Percentiles rank a stretch among this genome's conserved stretches.
Conservation (phyloP, 2,113 vertebrate species). For the Isurus oxyrinchus region DNA sequence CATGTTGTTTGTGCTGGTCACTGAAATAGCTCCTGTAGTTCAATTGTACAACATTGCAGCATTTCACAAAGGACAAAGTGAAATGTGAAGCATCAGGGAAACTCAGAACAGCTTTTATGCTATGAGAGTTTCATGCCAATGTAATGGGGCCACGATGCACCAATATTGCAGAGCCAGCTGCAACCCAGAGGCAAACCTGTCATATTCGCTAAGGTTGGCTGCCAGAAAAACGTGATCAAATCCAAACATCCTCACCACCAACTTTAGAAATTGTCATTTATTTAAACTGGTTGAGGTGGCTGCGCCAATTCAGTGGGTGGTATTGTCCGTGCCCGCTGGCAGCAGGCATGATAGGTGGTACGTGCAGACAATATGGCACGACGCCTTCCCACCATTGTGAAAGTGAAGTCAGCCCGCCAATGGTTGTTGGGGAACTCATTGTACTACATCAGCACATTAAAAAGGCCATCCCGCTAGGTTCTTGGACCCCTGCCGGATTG, state of each 20-base stretch:
- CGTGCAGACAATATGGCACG: too few relatives aligned
- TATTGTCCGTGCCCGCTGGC: too few relatives aligned
- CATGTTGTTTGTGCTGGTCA: neutral
- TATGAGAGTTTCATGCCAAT: neutral
- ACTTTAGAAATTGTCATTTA: neutral
- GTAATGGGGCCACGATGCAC: neutral
- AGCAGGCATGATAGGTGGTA: too few relatives aligned
- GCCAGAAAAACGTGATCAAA: neutral
- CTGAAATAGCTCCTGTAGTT: neutral
- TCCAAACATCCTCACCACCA: neutral
- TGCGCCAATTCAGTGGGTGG: too few relatives aligned
- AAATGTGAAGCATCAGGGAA: neutral
- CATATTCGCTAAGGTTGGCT: neutral
- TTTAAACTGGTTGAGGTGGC: neutral
- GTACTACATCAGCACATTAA: too few relatives aligned
- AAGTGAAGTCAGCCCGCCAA: too few relatives aligned
- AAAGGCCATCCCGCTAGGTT: too few relatives aligned
- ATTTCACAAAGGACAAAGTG: neutral
- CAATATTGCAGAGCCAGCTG: too few relatives aligned
- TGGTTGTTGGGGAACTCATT: too few relatives aligned
- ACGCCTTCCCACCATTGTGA: too few relatives aligned
- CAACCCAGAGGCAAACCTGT: neutral
- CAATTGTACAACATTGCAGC: neutral
- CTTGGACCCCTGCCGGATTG: too few relatives aligned
- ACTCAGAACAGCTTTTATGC: neutral